Base-by-base conservation (phyloP, 1,140 invertebrate genomes). In the Reticulitermes speratus region DNA sequence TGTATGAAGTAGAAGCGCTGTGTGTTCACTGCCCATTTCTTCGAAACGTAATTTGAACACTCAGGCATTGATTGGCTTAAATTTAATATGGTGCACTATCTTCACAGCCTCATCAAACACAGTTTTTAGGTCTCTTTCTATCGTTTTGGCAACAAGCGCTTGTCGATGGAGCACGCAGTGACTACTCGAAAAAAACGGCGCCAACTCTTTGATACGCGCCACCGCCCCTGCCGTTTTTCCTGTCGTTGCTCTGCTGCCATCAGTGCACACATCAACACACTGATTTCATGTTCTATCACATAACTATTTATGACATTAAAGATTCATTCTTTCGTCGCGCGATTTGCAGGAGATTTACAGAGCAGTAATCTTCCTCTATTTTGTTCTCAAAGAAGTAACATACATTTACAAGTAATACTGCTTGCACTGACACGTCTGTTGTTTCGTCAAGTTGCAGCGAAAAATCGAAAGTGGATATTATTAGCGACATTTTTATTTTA, bases 261-360 rank as follows among this genome's bases (percentile, higher is more conserved):
- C 83, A 12, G 44, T 84, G 38, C 83, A 84, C 23, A 84, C 83
- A 84, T 84, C 83, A 44, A 84, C 23, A 84, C 83, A 84, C 52
- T 52, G 44, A 44, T 23, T 3, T 84, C 9, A 16, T 38, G 83
- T 44, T 84, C 52, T 16, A 1, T 9, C 38, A 84, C 16, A 52
- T 44, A 84, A 84, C 83, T 38, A 5, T 5, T 38, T 12, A 84
- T 84, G 21, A 44, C n/a, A 84, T 45, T 45, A n/a, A 84, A 9
- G 25, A 12, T 84, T 84, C 3, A 12, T 44, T n/a, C 52, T 52
- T 14, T 12, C 2, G 83, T 84, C 25, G 83, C 23, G 19, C 52
- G 25, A 25, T 8, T 38, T 30, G 7, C 8, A 32, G 55, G 32
- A 85, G 84, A 52, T 85, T 25, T 65, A 14, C 52, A 65, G 21